Evolutionary conservation across 2,888 invertebrate species (phyloP).

Genomic region (Lymantria monacha): DNA sequence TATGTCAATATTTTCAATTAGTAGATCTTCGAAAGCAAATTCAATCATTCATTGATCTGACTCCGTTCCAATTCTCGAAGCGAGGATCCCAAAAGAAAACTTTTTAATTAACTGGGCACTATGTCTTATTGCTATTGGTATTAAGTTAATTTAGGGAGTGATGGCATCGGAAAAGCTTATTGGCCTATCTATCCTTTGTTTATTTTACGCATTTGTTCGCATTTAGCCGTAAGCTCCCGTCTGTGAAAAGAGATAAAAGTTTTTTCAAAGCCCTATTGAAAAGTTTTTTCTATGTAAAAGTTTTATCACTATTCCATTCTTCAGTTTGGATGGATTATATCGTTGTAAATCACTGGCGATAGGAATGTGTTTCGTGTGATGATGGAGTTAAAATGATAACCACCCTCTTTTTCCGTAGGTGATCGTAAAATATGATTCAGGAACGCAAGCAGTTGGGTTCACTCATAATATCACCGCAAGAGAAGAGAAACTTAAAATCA

Average conservation of each 20-base stretch:
- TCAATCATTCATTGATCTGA: slow-evolving; percentile 5
- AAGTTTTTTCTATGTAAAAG: neutral
- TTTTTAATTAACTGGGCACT: slow-evolving; percentile 66
- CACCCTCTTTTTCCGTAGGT: too few species aligned
- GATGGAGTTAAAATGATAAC: too few species aligned
- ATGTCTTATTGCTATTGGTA: slow-evolving; percentile 50
- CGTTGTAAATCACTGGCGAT: neutral
- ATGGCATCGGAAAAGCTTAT: slow-evolving; percentile 30
- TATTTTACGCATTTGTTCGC: slow-evolving; percentile 16
- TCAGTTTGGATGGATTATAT: neutral
- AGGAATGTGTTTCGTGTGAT: too few species aligned
- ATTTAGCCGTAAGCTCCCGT: slow-evolving; percentile 7
- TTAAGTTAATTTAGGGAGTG: slow-evolving; percentile 50
- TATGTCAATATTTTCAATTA: neutral
- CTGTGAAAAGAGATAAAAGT: slow-evolving; percentile 15
- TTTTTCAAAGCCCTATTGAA: neutral
- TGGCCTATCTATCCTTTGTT: slow-evolving; percentile 26
- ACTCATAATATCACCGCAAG: too few species aligned
- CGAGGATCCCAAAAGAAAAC: slow-evolving; percentile 44
- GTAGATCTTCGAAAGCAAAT: slow-evolving; percentile 1
- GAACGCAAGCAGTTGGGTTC: too few species aligned
- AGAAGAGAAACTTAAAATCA: too few species aligned
- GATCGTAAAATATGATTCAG: too few species aligned
- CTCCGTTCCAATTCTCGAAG: slow-evolving; percentile 13
- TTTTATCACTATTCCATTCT: neutral